Base-by-base conservation (phyloP, 2,797 vertebrate genomes). In the Enteromius mattozi region DNA sequence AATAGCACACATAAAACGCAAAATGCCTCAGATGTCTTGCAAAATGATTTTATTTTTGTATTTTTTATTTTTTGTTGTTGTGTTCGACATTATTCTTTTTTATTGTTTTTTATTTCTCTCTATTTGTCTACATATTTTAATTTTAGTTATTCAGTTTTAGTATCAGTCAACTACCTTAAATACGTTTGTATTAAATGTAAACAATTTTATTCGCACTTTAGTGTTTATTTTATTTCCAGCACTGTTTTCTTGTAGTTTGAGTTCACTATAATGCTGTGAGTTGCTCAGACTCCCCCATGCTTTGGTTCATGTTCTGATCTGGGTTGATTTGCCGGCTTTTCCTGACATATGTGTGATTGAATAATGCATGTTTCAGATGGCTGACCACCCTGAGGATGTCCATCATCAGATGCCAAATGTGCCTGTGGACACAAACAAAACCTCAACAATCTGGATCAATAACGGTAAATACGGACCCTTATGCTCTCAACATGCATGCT, bases 331-430 rank as follows among this genome's bases (percentile, higher is more conserved):
- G 89, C 82, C 89, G 87, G 61, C 88, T 90, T 90, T 88, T 88
- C 86, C 86, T 85, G 51, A 82, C 92, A 93, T 93, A 94, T 91
- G 93, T 86, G 85, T 69, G 82, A 47, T 89, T 94, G 90, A 94
- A 94, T 94, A 93, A 94, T 94, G 92, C 89, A 94, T 47, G 24
- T 79, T 88, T 90, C 93, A 94, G 92, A 93, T 92, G 93, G 92
- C 91, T 90, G 85, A 90, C 89, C 88, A 88, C 79, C 89, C 89
- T 87, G 81, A 88, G 88, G 91, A 89, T 87, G 45, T 75, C 77
- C 83, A 83, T 85, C 82, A 37, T 71, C 75, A 79, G 81, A 51
- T 40, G 90, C 90, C 89, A 90, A 90, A 87, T 78, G 47, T 82
- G 90, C 92, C 61, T 7, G 14, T 33, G 61, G 61, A 65, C 27